Conservation (phyloP, 53 echinoderm and acorn worm species). For the Pentamera pediparva region DNA sequence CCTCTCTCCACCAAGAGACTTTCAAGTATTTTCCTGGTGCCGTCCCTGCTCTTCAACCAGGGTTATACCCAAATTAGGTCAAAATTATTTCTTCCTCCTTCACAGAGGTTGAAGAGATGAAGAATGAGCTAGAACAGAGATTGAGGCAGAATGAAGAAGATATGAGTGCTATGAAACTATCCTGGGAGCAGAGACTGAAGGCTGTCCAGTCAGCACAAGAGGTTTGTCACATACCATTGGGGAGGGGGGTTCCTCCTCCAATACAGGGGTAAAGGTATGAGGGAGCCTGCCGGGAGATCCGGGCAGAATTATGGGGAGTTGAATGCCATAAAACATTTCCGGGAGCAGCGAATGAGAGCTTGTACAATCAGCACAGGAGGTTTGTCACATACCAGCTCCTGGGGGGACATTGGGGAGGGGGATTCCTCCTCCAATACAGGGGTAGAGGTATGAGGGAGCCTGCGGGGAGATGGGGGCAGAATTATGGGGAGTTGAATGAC, state of each 20-base stretch:
- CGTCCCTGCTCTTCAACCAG: too few relatives aligned
- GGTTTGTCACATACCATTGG: conserved; percentile 24
- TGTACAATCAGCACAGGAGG: conserved; percentile 85
- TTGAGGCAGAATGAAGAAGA: conserved; percentile 74
- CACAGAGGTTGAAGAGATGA: conserved; percentile 88
- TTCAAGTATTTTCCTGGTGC: too few relatives aligned
- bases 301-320: conserved; percentile 78
- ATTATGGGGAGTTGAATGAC: conserved; percentile 84
- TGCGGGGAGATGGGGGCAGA: conserved; percentile 56
- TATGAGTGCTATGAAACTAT: conserved; percentile 90
- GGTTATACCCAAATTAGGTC: too few relatives aligned
- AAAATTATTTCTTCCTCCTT: too few relatives aligned
- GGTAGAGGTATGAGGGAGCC: conserved; percentile 72
- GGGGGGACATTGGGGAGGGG: not conserved
- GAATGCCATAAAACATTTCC: conserved; percentile 85
- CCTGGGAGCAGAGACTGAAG: conserved; percentile 91
- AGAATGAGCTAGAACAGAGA: conserved; percentile 53
- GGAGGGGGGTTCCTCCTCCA: too few relatives aligned
- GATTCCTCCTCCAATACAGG: too few relatives aligned
- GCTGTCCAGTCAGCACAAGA: conserved; percentile 85
- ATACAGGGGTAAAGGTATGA: conserved; percentile 82
- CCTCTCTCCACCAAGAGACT: too few relatives aligned
- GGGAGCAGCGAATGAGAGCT: conserved; percentile 93
- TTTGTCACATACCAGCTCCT: not conserved
- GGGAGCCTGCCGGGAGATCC: conserved; percentile 51